Evolutionary conservation across 2,113 vertebrate species (phyloP).

Genomic region (Daubentonia madagascariensis): DNA sequence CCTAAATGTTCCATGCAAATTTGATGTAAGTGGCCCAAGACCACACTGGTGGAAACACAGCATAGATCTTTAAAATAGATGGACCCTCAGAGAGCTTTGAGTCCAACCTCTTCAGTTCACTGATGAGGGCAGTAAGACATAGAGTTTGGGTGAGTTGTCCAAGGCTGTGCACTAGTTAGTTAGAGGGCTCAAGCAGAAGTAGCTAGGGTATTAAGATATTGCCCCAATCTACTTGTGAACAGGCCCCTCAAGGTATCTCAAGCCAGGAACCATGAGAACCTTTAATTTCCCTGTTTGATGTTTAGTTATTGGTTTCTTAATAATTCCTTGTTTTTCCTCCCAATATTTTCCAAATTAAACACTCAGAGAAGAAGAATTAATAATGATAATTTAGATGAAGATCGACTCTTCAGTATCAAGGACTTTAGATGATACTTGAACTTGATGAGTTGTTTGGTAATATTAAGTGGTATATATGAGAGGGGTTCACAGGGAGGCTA

Average conservation of each 20-base stretch:
- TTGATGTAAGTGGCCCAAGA: neutral
- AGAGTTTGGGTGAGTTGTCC: neutral
- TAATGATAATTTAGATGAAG: slow-evolving; percentile 15
- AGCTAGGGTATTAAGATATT: neutral
- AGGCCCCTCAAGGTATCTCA: neutral
- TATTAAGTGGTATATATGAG: neutral
- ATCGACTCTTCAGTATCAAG: neutral
- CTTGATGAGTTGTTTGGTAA: slow-evolving; percentile 15
- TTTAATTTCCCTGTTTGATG: neutral
- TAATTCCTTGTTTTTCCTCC: neutral
- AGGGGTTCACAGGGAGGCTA: neutral
- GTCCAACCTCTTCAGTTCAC: neutral
- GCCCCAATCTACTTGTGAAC: neutral
- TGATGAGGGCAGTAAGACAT: neutral
- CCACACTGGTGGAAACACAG: neutral
- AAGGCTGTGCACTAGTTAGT: neutral
- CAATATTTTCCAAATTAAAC: slow-evolving; percentile 8
- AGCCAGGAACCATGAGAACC: neutral
- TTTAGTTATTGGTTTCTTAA: neutral
- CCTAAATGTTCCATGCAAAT: neutral
- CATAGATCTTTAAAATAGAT: neutral
- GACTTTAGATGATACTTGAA: slow-evolving; percentile 27
- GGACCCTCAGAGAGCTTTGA: neutral
- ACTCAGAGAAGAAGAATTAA: neutral
- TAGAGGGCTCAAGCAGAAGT: neutral